Evolutionary conservation across 1,140 invertebrate genomes (phyloP), one percentile per base, ranked within the genome.

Genomic region (Hycleus phaleratus): DNA sequence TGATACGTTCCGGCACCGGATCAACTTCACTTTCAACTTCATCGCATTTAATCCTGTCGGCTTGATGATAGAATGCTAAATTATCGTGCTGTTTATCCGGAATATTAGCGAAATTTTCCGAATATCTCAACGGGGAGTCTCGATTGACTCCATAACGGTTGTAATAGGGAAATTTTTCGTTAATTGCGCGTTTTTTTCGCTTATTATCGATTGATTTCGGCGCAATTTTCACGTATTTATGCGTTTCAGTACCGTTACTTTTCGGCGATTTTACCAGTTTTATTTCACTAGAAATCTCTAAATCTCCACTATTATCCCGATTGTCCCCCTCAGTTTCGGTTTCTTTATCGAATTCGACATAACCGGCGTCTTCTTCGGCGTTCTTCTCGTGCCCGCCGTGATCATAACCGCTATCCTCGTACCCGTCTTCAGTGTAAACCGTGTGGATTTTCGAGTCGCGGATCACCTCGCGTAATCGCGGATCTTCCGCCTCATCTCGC

Each of bases 401-500:
- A 69, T 90, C 86, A 63, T 90, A 90, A 4, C 81, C 85, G 0
- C 81, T 78, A 71, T 90, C 86, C 73, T 88, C 85, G 60, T 87
- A 88, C 0, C 87, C 87, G 76, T 90, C 85, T 73, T 90, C 87
- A 3, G 83, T 82, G 63, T 88, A 90, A 4, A 88, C 79, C 1
- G 81, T 86, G 67, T 87, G 85, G 3, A 81, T 78, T 74, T 86
- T 88, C n/a, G 80, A 79, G 62, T 85, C 83, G 46, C 80, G 83
- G 0, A 88, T 78, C 3, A 85, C 79, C 75, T 86, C 82, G 43
- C 79, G 75, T 32, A 88, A 73, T 58, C 85, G 73, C 0, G 79
- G 59, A 53, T 59, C 82, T 58, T 79, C 78, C 46, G 75, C 67
- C 10, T 82, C 81, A 12, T 79, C 77, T 59, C 72, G 72, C 0